These are phyloP conservation scores for Cyphomyrus discorhynchus DNA, from an alignment of 2,113 vertebrate genomes.

Conservation along the genomic window DNA sequence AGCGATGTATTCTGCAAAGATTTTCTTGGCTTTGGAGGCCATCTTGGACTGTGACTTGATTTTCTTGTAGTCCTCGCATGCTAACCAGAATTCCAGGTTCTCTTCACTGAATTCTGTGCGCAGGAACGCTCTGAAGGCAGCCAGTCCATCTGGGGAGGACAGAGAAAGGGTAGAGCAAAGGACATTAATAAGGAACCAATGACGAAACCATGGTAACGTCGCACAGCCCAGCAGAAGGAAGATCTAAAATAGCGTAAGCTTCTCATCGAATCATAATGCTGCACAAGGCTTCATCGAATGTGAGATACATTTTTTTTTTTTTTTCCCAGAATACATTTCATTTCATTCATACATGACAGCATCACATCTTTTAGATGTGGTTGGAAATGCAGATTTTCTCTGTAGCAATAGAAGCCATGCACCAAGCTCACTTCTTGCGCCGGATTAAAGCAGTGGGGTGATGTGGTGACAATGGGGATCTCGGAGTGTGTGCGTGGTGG, in stretches of 20 bases:
- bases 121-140: constrained; percentile 90
- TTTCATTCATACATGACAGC: not conserved
- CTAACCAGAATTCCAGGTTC: constrained; percentile 98
- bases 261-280: constrained; percentile 39
- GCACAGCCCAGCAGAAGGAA: constrained; percentile 15
- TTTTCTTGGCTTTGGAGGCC: constrained; percentile 91
- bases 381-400: not conserved
- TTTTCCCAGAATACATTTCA: not conserved
- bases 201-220: constrained; percentile 46
- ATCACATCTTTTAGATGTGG: not conserved
- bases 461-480: not conserved
- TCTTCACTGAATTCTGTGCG: constrained; percentile 97
- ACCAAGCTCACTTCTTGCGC: not conserved
- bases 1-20: constrained; percentile 89
- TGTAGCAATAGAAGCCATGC: not conserved
- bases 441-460: not conserved
- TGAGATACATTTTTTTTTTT: too few relatives aligned
- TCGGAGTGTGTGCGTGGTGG: not conserved
- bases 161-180: constrained; percentile 22
- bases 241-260: constrained; percentile 44
- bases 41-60: constrained; percentile 96
- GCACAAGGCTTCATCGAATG: constrained; percentile 25
- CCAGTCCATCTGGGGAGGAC: constrained; percentile 75
- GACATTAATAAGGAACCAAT: constrained; percentile 27
- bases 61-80: constrained; percentile 96